Evolutionary conservation across 64 coral and sea anemone genomes (phyloP), one percentile per base, ranked within the genome.

Genomic region (Montipora efflorescens): DNA sequence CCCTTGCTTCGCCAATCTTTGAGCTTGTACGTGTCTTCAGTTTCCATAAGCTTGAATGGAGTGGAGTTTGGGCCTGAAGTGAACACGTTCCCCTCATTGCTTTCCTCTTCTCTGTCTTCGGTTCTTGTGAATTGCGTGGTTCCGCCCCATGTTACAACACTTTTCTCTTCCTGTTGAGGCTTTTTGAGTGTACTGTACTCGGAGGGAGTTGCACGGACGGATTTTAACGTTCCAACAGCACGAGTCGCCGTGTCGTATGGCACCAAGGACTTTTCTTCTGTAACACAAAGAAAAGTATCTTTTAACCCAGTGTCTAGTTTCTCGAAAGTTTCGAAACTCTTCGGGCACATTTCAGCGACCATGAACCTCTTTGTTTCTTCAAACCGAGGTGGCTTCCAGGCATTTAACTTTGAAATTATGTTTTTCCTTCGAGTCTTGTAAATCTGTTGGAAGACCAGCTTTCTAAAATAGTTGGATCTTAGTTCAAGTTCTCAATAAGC

Each of bases 1-100:
- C 18, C 67, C 20, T 72, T 86, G 7, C 82, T 7, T 1, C 62
- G 45, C 82, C 82, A 86, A 23, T 67, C 47, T 50, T 86, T 86
- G 46, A 86, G 82, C 66, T 86, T 44, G 66, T 71, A 86, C 16
- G 45, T 19, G 5, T 45, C 66, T 72, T 23, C 15, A n/a, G 23
- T 61, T 82, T 86, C 46, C 43, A 10, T 28, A 7, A 5, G 44
- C 47, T 62, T 16, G 1, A 50, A 71, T 50, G 43, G 47, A 71
- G 48, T 21, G 16, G 36, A 47, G 15, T 59, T 20, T 4, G 7
- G 6, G 20, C 50, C 51, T 55, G 48, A 51, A 5, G 79, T 36
- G 36, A 82, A 64, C n/a, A 86, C 66, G 3, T 50, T 64, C 19
- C 1, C 62, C 1, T 2, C 9, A 7, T 23, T 64, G 7, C 71